Evolutionary conservation across 23 tunicate species (phyloP), one percentile per base, ranked within the genome.

Genomic region (Phallusia fumigata): DNA sequence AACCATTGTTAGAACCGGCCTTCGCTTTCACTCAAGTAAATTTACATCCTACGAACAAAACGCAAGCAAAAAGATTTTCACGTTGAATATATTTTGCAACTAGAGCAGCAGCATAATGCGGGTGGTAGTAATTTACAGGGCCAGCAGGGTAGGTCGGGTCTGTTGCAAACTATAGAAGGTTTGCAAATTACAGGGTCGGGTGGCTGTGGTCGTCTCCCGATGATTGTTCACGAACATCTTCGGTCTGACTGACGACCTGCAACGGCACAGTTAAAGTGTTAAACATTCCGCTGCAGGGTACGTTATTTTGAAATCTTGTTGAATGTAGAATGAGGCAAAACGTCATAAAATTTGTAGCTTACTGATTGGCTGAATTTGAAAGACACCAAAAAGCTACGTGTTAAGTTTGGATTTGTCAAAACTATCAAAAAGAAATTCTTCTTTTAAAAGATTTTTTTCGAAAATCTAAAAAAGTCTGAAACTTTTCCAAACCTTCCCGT

Each of bases 401-500:
- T n/a, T n/a, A n/a, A n/a, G n/a, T n/a, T n/a, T n/a, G n/a, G n/a
- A n/a, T n/a, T n/a, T n/a, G n/a, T n/a, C n/a, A n/a, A n/a, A n/a
- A n/a, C n/a, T n/a, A n/a, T n/a, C n/a, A n/a, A n/a, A n/a, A n/a
- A n/a, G n/a, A n/a, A n/a, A n/a, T n/a, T n/a, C n/a, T n/a, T n/a
- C n/a, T n/a, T n/a, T n/a, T n/a, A n/a, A n/a, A n/a, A n/a, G n/a
- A n/a, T n/a, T n/a, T n/a, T n/a, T n/a, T n/a, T n/a, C n/a, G n/a
- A n/a, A n/a, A n/a, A n/a, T n/a, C n/a, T n/a, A n/a, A n/a, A n/a
- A n/a, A n/a, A n/a, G n/a, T n/a, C n/a, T n/a, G n/a, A n/a, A n/a
- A n/a, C n/a, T n/a, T n/a, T n/a, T n/a, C n/a, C n/a, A n/a, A n/a
- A 89, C 99, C 92, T 90, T 84, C 53, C 99, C 99, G 34, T 90